Percentiles rank a stretch among this genome's conserved stretches.
Conservation (phyloP, 2,113 vertebrate species). For the Irena cyanogastra region DNA sequence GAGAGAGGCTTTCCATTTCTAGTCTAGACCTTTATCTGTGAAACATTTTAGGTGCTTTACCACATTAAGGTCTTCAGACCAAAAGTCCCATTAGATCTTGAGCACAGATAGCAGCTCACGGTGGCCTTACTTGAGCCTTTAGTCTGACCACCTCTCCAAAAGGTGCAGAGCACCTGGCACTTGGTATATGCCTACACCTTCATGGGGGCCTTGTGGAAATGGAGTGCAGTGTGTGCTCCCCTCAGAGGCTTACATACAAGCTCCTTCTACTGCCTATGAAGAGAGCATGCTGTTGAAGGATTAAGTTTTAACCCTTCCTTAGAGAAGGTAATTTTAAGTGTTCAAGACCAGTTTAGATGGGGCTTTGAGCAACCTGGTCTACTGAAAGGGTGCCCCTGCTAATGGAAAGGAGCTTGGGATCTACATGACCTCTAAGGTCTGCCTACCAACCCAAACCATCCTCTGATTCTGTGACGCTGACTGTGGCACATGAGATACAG, state of each 20-base stretch:
- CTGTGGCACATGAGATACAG: neutral
- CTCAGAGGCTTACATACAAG: neutral
- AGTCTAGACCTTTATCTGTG: neutral
- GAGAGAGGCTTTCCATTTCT: neutral
- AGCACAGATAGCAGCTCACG: neutral
- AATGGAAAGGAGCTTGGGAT: neutral
- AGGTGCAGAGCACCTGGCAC: neutral
- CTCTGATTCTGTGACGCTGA: neutral
- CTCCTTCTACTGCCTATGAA: neutral
- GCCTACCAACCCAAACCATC: neutral
- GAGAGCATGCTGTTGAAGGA: neutral
- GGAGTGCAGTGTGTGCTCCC: neutral
- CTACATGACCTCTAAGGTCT: neutral
- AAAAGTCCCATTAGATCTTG: neutral
- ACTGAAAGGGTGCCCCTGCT: neutral
- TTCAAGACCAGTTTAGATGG: neutral
- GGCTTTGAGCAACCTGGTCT: neutral
- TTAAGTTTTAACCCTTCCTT: neutral
- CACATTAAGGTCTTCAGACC: neutral
- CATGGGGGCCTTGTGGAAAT: neutral
- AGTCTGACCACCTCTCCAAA: neutral
- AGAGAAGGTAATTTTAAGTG: neutral
- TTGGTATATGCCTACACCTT: fast-evolving
- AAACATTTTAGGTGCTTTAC: neutral
- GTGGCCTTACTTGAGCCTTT: neutral